Conservation (phyloP, 2,113 vertebrate genomes). For the Gobius niger region DNA sequence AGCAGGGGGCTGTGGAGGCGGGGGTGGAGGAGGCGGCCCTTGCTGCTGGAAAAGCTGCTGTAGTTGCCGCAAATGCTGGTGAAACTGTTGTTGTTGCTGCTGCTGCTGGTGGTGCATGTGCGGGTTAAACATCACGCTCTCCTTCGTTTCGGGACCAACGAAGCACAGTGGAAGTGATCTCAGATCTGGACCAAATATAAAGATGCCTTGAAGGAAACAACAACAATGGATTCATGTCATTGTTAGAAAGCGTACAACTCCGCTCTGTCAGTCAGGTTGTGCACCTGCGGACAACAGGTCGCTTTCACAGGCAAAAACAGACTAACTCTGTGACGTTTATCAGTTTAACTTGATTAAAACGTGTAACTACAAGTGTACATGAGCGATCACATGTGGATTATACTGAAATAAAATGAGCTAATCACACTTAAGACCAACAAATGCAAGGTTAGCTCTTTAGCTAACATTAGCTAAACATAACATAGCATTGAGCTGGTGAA, state of each 20-base stretch:
- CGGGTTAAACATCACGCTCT: slow-evolving; percentile 85
- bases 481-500: background rate
- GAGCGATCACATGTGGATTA: background rate
- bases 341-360: background rate
- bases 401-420: background rate
- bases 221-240: background rate
- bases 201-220: background rate
- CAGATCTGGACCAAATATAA: background rate
- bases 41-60: slow-evolving; percentile 86
- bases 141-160: slow-evolving; percentile 18
- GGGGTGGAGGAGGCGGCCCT: slow-evolving; percentile 55
- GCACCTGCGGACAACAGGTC: slow-evolving; percentile 54
- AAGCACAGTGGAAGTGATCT: slow-evolving; percentile 2
- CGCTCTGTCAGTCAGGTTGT: slow-evolving; percentile 15
- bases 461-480: slow-evolving; percentile 48
- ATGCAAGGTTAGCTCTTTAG: slow-evolving; percentile 37
- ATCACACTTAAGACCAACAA: slow-evolving; percentile 37
- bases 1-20: slow-evolving; percentile 73
- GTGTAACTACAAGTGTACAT: background rate
- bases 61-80: slow-evolving; percentile 87
- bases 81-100: slow-evolving; percentile 84
- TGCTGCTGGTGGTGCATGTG: slow-evolving; percentile 81
- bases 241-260: slow-evolving; percentile 5
- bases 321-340: slow-evolving; percentile 6
- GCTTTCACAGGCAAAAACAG: slow-evolving; percentile 30